phyloP scores from a whole-genome alignment of 2,113 vertebrate genomes.

The Talpa occidentalis region DNA sequence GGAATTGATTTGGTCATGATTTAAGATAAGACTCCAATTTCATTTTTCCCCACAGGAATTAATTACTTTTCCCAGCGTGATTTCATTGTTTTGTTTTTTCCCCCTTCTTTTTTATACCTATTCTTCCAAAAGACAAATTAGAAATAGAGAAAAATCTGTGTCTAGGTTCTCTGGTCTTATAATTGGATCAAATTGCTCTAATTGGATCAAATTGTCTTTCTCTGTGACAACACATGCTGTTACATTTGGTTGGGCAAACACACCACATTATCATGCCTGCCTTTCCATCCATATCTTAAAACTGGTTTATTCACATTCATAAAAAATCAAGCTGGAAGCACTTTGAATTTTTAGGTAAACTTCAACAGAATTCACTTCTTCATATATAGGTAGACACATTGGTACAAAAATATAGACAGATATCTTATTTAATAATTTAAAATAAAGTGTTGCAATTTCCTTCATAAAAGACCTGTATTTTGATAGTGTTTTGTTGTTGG shows the following conservation, averaged over 20 bases:
- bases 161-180: not conserved
- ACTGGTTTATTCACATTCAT: not conserved
- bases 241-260: not conserved
- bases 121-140: conserved; percentile 7
- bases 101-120: not conserved
- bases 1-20: not conserved
- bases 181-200: not conserved
- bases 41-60: not conserved
- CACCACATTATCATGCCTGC: not conserved
- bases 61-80: not conserved
- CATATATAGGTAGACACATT: not conserved
- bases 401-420: too few species aligned
- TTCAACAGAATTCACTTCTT: not conserved
- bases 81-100: not conserved
- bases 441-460: not conserved
- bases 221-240: not conserved
- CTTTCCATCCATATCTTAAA: not conserved
- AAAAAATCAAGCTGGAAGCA: not conserved
- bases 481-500: not conserved
- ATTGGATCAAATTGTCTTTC: not conserved
- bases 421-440: not conserved
- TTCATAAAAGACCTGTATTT: not conserved
- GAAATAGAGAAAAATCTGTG: not conserved
- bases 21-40: not conserved
- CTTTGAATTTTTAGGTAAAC: not conserved